Evolutionary conservation across 2,888 invertebrate genomes (phyloP).

Genomic region (Pollenia labialis): DNA sequence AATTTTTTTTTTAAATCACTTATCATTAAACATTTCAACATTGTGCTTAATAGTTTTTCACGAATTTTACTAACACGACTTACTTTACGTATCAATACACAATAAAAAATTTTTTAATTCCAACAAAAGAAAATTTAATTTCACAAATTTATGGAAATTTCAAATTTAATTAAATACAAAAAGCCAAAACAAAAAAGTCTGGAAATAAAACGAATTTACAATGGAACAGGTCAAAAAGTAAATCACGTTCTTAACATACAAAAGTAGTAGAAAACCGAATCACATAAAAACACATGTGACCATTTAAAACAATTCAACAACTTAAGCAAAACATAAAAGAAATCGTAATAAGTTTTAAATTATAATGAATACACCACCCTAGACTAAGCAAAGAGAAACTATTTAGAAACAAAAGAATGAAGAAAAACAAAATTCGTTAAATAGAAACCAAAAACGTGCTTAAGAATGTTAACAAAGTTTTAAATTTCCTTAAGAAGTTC

Average conservation of each 20-base stretch:
- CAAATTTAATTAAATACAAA: constrained; percentile 59
- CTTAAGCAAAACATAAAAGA: constrained; percentile 40
- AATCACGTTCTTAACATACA: constrained; percentile 69
- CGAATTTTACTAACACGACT: constrained; percentile 60
- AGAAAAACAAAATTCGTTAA: background rate
- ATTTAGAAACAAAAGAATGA: background rate
- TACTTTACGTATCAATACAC: background rate
- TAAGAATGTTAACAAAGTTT: constrained; percentile 67
- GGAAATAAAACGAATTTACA: constrained; percentile 28
- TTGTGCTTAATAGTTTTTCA: constrained; percentile 37
- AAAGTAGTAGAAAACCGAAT: background rate
- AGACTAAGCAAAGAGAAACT: constrained; percentile 10
- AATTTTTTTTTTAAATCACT: background rate
- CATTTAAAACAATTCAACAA: constrained; percentile 51
- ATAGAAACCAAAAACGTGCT: constrained; percentile 66
- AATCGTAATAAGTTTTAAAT: constrained; percentile 68
- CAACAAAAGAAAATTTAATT: constrained; percentile 65
- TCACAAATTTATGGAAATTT: constrained; percentile 71
- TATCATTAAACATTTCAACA: constrained; percentile 12
- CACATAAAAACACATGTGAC: constrained; percentile 50
- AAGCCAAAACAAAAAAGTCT: background rate
- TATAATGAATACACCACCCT: constrained; percentile 64
- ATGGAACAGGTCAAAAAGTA: constrained; percentile 70
- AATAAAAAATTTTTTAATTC: constrained; percentile 39
- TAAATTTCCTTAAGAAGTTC: constrained; percentile 57